A percentile compares a stretch with the other conserved stretches of the same genome.
Evolutionary conservation across 2,797 vertebrate genomes (phyloP).

Genomic region (Tolypeutes matacus): DNA sequence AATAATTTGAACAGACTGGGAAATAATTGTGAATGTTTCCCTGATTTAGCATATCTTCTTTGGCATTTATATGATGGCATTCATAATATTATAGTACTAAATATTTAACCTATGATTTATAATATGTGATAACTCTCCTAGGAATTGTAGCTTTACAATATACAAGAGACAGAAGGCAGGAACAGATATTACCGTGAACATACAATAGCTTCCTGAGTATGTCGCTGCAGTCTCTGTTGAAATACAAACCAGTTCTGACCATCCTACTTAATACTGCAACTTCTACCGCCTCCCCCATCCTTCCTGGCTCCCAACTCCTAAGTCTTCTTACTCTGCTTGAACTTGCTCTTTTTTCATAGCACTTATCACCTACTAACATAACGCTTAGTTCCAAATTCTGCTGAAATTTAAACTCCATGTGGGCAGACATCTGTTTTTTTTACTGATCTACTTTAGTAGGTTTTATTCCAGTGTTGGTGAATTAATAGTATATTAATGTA

Average conservation of each 20-base stretch:
- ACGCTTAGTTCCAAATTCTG: neutral
- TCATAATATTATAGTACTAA: slow-evolving; percentile 6
- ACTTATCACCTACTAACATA: neutral
- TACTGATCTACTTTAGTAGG: neutral
- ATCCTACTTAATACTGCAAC: neutral
- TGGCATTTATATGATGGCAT: neutral
- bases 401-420: neutral
- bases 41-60: neutral
- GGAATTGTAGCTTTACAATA: slow-evolving; percentile 9
- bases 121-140: neutral
- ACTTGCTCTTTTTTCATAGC: neutral
- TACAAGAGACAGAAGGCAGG: neutral
- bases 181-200: neutral
- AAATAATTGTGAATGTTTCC: neutral
- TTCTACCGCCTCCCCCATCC: neutral
- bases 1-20: slow-evolving; percentile 20
- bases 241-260: neutral
- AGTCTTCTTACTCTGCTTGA: neutral
- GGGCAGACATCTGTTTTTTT: neutral
- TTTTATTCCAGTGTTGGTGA: slow-evolving; percentile 31
- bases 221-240: neutral
- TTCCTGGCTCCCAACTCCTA: neutral
- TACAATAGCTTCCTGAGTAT: neutral
- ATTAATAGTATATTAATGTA: neutral
- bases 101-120: neutral